Evolutionary conservation across 1,140 invertebrate genomes (phyloP), one percentile per base, ranked within the genome.

Genomic region (Drosophila sulfurigaster): DNA sequence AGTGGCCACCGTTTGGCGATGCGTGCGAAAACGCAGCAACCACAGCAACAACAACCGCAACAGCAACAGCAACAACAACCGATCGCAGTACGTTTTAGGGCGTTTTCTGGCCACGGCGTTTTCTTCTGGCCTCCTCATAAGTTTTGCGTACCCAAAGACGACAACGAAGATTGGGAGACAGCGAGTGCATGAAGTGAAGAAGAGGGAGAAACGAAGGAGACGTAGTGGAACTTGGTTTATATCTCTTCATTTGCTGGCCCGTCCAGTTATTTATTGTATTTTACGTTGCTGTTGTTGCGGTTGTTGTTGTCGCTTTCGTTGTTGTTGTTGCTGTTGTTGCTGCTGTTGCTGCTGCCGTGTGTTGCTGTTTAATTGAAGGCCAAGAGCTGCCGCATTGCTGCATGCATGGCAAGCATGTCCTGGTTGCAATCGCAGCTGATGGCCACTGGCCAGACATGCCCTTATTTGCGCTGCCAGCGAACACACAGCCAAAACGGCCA

Each of bases 231-330:
- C 80, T 88, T 83, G 82, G 85, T 89, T 89, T 88, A 88, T 88
- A 88, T 88, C 83, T 88, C 83, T 88, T 88, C 83, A 87, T 87
- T 87, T 87, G 74, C 81, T 74, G 73, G 52, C 67, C 76, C 76
- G 83, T 78, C 67, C 83, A 87, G 83, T 87, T 87, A 87, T 87
- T 87, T 87, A 87, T 87, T 87, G 82, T 87, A 88, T 87, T 87
- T 87, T 88, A 80, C 43, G 67, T 70, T 28, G 64, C 41, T 85
- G 72, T 43, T 67, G 54, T 15, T 35, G 69, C n/a, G 30, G 15
- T 41, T 57, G 52, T 25, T 57, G 32, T 41, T 57, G 13, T 45
- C 43, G 56, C 2, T 35, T 32, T 52, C 13, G 71, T 41, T 41
- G 62, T 20, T 86, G 69, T 48, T 75, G 56, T 11, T 62, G 74